These are phyloP conservation scores for Boleophthalmus pectinirostris DNA, from an alignment of 2,113 vertebrate genomes.

Conservation along the genomic window DNA sequence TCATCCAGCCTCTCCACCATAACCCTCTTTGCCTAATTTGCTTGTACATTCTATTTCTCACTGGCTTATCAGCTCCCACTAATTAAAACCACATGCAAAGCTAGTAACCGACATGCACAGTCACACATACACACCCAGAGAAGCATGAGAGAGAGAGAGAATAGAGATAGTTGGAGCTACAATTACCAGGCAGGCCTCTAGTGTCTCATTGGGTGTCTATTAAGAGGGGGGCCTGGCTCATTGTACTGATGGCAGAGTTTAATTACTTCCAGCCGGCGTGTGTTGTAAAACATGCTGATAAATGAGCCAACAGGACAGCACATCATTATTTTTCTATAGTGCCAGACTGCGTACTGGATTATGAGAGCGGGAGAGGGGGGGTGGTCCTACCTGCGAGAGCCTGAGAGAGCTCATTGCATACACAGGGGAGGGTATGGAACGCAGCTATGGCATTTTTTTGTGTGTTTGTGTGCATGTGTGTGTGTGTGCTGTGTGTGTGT, in stretches of 20 bases:
- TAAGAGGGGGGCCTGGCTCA: slow-evolving; percentile 95
- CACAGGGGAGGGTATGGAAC: slow-evolving; percentile 60
- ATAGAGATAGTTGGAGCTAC: slow-evolving; percentile 80
- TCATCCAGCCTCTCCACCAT: slow-evolving; percentile 42
- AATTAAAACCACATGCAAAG: slow-evolving; percentile 91
- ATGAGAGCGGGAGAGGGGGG: slow-evolving; percentile 86
- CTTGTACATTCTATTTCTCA: slow-evolving; percentile 47
- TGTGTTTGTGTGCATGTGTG: slow-evolving; percentile 14
- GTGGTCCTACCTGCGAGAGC: slow-evolving; percentile 54
- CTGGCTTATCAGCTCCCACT: slow-evolving; percentile 83
- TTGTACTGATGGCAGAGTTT: slow-evolving; percentile 98
- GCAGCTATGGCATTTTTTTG: slow-evolving; percentile 28
- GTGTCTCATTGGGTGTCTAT: slow-evolving; percentile 98
- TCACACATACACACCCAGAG: slow-evolving; percentile 13
- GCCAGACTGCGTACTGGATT: slow-evolving; percentile 93
- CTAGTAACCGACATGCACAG: slow-evolving; percentile 51
- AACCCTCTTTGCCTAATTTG: slow-evolving; percentile 49
- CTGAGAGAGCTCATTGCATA: slow-evolving; percentile 23
- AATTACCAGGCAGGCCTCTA: slow-evolving; percentile 93
- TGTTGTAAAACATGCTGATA: slow-evolving; percentile 99
- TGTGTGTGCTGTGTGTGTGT: slow-evolving; percentile 13
- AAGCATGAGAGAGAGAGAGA: slow-evolving; percentile 21
- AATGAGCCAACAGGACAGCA: slow-evolving; percentile 94
- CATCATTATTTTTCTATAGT: slow-evolving; percentile 92
- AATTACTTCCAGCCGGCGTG: slow-evolving; percentile 96